Evolutionary conservation across 2,888 invertebrate genomes (phyloP).

Genomic region (Acleris holmiana): DNA sequence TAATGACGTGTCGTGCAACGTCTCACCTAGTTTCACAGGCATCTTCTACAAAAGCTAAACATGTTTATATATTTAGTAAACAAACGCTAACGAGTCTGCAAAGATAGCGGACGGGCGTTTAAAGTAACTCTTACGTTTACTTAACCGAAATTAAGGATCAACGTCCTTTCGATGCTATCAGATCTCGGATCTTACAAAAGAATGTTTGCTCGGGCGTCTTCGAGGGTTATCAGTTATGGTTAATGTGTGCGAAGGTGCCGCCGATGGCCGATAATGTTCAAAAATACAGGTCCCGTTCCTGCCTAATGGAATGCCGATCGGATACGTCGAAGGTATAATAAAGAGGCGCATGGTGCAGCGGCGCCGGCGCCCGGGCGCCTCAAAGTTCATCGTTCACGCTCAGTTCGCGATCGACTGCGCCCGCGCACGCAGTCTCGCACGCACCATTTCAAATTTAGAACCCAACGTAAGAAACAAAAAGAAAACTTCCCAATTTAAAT

Average conservation of each 20-base stretch:
- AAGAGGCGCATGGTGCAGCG: conserved; percentile 49
- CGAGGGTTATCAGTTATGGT: conserved; percentile 17
- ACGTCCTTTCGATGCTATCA: conserved; percentile 51
- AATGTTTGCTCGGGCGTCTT: conserved; percentile 26
- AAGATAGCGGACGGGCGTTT: conserved; percentile 15
- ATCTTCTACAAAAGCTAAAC: conserved; percentile 1
- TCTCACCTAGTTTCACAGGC: conserved; percentile 5
- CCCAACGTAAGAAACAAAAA: conserved; percentile 59
- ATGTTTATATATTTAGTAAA: conserved; percentile 15
- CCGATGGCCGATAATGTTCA: conserved; percentile 59
- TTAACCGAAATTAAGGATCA: conserved; percentile 70
- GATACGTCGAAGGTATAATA: conserved; percentile 56
- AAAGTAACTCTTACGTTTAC: conserved; percentile 54
- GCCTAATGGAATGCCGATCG: conserved; percentile 65
- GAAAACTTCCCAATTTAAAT: conserved; percentile 69
- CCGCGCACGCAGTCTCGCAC: conserved; percentile 57
- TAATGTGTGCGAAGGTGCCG: conserved; percentile 35
- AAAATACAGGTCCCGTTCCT: conserved; percentile 64
- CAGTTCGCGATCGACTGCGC: conserved; percentile 67
- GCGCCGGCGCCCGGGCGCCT: conserved; percentile 58
- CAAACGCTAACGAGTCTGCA: conserved; percentile 9
- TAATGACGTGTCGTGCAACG: background rate
- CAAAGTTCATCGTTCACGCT: conserved; percentile 62
- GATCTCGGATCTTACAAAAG: conserved; percentile 26
- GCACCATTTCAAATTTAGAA: conserved; percentile 49